Evolutionary conservation across 92 coral and sea anemone species (phyloP).

Genomic region (Siderastrea siderea): DNA sequence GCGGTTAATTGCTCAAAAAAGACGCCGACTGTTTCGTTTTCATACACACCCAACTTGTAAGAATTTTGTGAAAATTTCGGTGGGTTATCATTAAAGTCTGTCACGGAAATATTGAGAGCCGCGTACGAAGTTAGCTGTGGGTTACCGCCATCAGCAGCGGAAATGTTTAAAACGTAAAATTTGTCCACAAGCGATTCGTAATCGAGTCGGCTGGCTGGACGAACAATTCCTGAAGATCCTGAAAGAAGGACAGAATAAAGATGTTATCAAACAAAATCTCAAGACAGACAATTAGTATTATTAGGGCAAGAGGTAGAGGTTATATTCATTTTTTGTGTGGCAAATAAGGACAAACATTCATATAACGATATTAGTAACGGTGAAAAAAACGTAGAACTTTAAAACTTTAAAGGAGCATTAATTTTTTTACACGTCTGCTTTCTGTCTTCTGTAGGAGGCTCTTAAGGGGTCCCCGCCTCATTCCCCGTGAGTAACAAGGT

Average conservation of each 20-base stretch:
- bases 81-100: conserved; percentile 92
- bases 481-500: too few species aligned
- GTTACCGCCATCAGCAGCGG: conserved; percentile 85
- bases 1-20: conserved; percentile 70
- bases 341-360: too few species aligned
- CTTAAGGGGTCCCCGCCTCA: too few species aligned
- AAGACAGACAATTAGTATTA: background rate
- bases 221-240: conserved; percentile 94
- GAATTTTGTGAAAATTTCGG: conserved; percentile 79
- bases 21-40: conserved; percentile 69
- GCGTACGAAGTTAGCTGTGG: conserved; percentile 76
- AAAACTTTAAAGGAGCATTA: too few species aligned
- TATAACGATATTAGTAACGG: too few species aligned
- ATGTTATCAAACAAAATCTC: background rate
- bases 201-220: conserved; percentile 92
- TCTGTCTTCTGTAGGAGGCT: too few species aligned
- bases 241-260: background rate
- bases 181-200: conserved; percentile 85
- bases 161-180: conserved; percentile 85
- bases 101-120: conserved; percentile 78
- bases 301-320: too few species aligned
- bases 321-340: too few species aligned
- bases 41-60: conserved; percentile 73
- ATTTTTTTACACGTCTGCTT: too few species aligned
- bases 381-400: too few species aligned